Evolutionary conservation across 2,797 vertebrate species (phyloP).

Genomic region (Crocodylus rhombifer): DNA sequence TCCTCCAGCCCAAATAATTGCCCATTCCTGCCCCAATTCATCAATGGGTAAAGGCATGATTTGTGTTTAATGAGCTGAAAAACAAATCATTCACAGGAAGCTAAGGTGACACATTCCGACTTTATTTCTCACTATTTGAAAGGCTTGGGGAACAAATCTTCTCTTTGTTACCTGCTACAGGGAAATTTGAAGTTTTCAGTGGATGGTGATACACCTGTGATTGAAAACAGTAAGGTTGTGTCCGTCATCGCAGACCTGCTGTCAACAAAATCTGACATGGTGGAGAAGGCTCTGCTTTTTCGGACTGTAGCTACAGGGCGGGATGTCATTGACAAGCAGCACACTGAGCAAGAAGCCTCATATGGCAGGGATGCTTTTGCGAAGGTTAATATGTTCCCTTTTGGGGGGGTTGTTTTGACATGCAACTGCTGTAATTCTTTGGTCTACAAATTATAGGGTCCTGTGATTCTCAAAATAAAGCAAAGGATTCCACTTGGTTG

Average conservation of each 20-base stretch:
- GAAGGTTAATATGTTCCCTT: conserved; percentile 83
- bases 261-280: conserved; percentile 89
- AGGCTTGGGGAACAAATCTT: not conserved
- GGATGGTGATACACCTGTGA: conserved; percentile 91
- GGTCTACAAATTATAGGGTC: not conserved
- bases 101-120: no score
- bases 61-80: not conserved
- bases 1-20: no score
- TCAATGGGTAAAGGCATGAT: not conserved
- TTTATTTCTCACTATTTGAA: no score
- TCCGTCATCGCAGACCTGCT: conserved; percentile 89
- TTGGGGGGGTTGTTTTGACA: not conserved
- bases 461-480: not conserved
- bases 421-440: no score
- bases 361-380: conserved; percentile 96
- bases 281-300: conserved; percentile 95
- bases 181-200: conserved; percentile 93
- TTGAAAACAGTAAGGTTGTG: conserved; percentile 90
- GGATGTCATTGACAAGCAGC: conserved; percentile 97
- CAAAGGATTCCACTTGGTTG: no score
- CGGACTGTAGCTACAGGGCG: conserved; percentile 96
- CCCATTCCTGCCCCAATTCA: not conserved
- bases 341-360: conserved; percentile 93
- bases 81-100: not conserved
- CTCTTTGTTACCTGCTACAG: conserved; percentile 73